phyloP scores from a whole-genome alignment of 2,113 vertebrate genomes.

The Nothocercus nigrocapillus region DNA sequence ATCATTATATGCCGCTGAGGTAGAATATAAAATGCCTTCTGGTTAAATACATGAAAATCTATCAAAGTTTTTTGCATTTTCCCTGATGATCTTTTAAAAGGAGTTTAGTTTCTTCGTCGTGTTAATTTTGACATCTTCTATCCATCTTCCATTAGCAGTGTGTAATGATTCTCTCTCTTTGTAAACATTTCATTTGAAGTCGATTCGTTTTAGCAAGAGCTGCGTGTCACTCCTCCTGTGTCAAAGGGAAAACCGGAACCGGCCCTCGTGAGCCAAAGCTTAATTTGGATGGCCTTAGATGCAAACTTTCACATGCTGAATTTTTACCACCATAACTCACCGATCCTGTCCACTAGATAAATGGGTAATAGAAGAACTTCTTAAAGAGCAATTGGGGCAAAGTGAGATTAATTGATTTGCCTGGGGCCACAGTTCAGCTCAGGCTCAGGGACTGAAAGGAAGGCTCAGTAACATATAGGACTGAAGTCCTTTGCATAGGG shows the following conservation, averaged over 20 bases:
- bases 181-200: background rate
- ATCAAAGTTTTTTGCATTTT: background rate
- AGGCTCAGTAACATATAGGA: background rate
- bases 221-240: background rate
- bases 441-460: background rate
- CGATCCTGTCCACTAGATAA: background rate
- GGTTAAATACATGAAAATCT: background rate
- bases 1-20: slow-evolving; percentile 59
- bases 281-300: background rate
- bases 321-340: background rate
- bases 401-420: slow-evolving; percentile 18
- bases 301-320: background rate
- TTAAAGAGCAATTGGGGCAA: background rate
- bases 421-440: background rate
- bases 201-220: background rate
- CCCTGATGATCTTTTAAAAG: background rate
- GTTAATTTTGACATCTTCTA: background rate
- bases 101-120: background rate
- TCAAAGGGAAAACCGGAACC: background rate
- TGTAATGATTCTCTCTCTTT: background rate
- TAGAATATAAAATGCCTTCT: slow-evolving; percentile 43
- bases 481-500: background rate
- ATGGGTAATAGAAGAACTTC: background rate
- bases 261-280: accelerated
- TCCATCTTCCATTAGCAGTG: background rate